A percentile compares a stretch with the other conserved stretches of the same genome.
Conservation (phyloP, 2,113 vertebrate genomes). For the Empidonax alnorum region DNA sequence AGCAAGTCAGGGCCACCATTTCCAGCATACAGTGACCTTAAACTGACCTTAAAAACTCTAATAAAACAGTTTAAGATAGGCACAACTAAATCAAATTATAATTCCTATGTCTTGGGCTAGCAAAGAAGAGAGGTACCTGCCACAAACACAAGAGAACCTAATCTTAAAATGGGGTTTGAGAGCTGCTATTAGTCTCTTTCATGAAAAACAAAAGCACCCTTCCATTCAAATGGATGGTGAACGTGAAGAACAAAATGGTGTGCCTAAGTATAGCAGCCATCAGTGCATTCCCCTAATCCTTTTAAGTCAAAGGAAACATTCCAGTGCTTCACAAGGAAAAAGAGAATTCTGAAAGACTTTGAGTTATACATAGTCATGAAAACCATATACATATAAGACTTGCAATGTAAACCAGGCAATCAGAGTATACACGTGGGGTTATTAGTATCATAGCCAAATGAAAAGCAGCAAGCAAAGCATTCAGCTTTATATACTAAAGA, state of each 20-base stretch:
- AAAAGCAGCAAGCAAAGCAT: neutral
- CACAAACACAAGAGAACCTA: neutral
- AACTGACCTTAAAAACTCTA: neutral
- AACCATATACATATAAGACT: neutral
- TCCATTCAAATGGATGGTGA: neutral
- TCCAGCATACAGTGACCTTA: neutral
- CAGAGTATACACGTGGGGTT: neutral
- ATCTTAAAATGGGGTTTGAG: neutral
- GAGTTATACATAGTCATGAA: neutral
- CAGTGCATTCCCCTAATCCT: neutral
- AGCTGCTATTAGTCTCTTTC: neutral
- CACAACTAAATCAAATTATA: neutral
- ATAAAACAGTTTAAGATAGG: neutral
- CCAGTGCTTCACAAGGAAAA: neutral
- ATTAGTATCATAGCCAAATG: neutral
- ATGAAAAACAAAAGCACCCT: neutral
- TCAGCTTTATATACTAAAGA: neutral
- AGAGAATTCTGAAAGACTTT: neutral
- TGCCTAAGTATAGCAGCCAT: neutral
- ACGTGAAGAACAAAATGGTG: neutral
- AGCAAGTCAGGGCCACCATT: neutral
- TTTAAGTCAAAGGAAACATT: neutral
- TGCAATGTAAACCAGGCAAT: neutral
- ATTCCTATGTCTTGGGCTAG: fast-evolving
- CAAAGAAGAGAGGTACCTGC: neutral